phyloP scores from a whole-genome alignment of 2,113 vertebrate genomes.

The Ciconia maguari region DNA sequence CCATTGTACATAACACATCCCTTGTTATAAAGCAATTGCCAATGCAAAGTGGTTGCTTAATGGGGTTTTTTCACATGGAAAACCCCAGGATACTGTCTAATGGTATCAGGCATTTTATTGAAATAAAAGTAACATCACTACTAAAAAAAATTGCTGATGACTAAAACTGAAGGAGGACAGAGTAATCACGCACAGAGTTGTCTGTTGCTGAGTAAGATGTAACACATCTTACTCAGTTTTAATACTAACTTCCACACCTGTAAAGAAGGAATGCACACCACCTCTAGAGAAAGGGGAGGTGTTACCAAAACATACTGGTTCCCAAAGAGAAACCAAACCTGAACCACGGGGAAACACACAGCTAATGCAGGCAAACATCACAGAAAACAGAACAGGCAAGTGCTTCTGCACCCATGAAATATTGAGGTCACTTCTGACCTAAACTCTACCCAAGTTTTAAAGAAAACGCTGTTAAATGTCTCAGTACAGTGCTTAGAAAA shows the following conservation, averaged over 20 bases:
- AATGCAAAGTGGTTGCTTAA: not conserved
- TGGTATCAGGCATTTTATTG: rapidly evolving
- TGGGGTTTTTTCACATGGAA: not conserved
- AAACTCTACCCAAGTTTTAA: not conserved
- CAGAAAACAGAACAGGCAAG: not conserved
- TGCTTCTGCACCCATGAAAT: not conserved
- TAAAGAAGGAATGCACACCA: not conserved
- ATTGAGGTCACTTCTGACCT: not conserved
- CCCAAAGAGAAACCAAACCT: not conserved
- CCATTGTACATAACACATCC: rapidly evolving
- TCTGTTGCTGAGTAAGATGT: rapidly evolving
- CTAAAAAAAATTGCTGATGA: not conserved
- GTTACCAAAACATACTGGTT: not conserved
- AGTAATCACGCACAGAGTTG: not conserved
- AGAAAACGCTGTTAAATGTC: not conserved
- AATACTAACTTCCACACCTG: not conserved
- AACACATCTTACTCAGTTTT: not conserved
- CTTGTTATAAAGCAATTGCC: not conserved
- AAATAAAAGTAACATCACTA: not conserved
- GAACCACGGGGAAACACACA: not conserved
- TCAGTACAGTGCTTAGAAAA: not conserved
- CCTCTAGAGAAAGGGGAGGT: not conserved
- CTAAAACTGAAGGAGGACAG: not conserved
- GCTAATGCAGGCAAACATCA: not conserved
- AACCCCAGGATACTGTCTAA: not conserved